Evolutionary conservation across 2,113 vertebrate genomes (phyloP), one percentile per base, ranked within the genome.

Genomic region (Nicator chloris): DNA sequence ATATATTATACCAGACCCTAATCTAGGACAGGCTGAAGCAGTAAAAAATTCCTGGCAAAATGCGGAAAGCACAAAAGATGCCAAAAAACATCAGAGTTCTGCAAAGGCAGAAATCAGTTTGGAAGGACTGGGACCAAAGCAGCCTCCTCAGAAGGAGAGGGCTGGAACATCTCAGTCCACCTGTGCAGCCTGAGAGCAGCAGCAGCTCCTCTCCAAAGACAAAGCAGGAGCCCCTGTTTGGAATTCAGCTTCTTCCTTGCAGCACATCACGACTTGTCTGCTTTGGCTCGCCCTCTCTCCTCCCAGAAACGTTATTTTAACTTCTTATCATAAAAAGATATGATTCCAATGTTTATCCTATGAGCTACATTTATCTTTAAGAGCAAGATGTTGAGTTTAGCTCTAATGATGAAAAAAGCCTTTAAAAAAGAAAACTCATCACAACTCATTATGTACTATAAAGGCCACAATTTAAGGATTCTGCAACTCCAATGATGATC

Each of bases 401-500:
- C 91, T 97, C 95, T 96, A 97, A 98, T 91, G 96, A 97, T 94
- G 85, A 95, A 97, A 98, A 98, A 98, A 90, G 91, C 93, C 94
- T 98, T 97, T 97, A 97, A 97, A 98, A 97, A 97, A 92, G 93
- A 98, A 98, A 98, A 97, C 98, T 97, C 98, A 98, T 98, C 98
- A 96, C 97, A 97, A 95, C 97, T 96, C 97, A 97, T 97, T 97
- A 96, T 94, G 95, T 92, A 97, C 94, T 97, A 98, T 98, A 98
- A 98, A 98, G 97, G 95, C 97, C 97, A 96, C 98, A 97, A 97
- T 98, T 97, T 95, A 98, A 98, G 97, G 93, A 97, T 98, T 98
- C 97, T 95, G 96, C 95, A 98, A 98, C 97, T 98, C 97, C 96
- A 97, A 57, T 84, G 95, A 96, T 95, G 77, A 98, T 98, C 97